These are phyloP conservation scores for Seriola quinqueradiata DNA, from an alignment of 2,113 vertebrate species.

Conservation along the genomic window DNA sequence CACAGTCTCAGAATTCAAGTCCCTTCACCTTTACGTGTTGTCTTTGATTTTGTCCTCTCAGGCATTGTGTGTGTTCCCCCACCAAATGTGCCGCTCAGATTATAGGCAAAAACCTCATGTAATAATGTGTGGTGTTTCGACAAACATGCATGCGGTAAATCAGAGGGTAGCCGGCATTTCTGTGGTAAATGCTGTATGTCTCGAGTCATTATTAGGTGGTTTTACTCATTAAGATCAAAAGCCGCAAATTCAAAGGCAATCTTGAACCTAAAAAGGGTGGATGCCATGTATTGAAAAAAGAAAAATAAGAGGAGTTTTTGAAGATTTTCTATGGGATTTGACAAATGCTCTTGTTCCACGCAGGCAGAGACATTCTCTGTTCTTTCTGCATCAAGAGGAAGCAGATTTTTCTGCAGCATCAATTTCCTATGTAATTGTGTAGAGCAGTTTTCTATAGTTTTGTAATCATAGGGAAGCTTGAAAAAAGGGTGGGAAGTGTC, in stretches of 20 bases:
- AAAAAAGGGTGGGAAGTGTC: conserved; percentile 39
- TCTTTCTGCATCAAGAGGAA: conserved; percentile 31
- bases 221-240: conserved; percentile 83
- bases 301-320: conserved; percentile 63
- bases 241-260: conserved; percentile 72
- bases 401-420: conserved; percentile 47
- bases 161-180: conserved; percentile 69
- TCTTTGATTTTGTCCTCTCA: conserved; percentile 62
- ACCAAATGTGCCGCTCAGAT: conserved; percentile 68
- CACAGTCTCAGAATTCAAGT: conserved; percentile 30
- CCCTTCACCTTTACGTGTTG: conserved; percentile 47
- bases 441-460: conserved; percentile 43
- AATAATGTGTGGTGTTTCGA: conserved; percentile 73
- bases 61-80: conserved; percentile 71
- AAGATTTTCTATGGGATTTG: conserved; percentile 63
- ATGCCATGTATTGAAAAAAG: conserved; percentile 43
- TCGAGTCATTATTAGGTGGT: conserved; percentile 79
- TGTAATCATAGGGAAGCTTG: conserved; percentile 55
- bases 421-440: conserved; percentile 45
- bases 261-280: conserved; percentile 53
- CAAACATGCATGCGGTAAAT: conserved; percentile 75
- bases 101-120: conserved; percentile 69
- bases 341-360: conserved; percentile 57
- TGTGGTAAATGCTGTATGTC: conserved; percentile 73
- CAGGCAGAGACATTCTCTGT: conserved; percentile 56